phyloP scores from a whole-genome alignment of 2,113 vertebrate species.

The Lycaon pictus region DNA sequence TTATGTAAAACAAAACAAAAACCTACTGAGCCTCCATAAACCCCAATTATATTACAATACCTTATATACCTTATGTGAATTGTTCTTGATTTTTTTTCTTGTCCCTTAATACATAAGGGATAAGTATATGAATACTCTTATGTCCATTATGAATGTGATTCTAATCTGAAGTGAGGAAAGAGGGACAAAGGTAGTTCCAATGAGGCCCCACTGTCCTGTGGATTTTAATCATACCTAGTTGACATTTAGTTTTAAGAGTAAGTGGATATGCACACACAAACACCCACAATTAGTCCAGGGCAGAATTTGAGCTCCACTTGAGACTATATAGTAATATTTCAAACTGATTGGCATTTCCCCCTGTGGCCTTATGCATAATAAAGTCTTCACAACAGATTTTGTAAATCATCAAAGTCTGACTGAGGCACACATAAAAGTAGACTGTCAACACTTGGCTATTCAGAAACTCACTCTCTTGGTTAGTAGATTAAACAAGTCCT shows the following conservation, averaged over 20 bases:
- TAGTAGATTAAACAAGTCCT: slow-evolving; percentile 44
- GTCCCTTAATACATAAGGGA: not conserved
- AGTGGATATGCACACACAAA: slow-evolving; percentile 11
- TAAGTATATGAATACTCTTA: not conserved
- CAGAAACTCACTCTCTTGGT: slow-evolving; percentile 45
- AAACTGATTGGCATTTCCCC: slow-evolving; percentile 71
- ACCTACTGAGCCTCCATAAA: not conserved
- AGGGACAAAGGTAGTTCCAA: not conserved
- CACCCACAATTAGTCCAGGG: slow-evolving; percentile 47
- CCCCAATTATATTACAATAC: not conserved
- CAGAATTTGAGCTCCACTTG: slow-evolving; percentile 60
- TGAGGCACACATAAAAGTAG: slow-evolving; percentile 59
- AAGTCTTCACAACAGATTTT: slow-evolving; percentile 76
- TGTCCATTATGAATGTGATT: slow-evolving; percentile 34
- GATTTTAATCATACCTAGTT: slow-evolving; percentile 8
- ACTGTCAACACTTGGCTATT: slow-evolving; percentile 49
- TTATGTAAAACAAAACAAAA: slow-evolving; percentile 16
- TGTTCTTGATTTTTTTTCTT: not conserved
- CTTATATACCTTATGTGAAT: not conserved
- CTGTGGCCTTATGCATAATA: slow-evolving; percentile 75
- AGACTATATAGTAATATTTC: slow-evolving; percentile 76
- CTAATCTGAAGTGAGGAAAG: not conserved
- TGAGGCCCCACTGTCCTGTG: not conserved
- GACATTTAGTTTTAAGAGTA: slow-evolving; percentile 16
- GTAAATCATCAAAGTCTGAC: slow-evolving; percentile 76